phyloP scores from a whole-genome alignment of 2,797 vertebrate genomes.

The Sebastes alutus region DNA sequence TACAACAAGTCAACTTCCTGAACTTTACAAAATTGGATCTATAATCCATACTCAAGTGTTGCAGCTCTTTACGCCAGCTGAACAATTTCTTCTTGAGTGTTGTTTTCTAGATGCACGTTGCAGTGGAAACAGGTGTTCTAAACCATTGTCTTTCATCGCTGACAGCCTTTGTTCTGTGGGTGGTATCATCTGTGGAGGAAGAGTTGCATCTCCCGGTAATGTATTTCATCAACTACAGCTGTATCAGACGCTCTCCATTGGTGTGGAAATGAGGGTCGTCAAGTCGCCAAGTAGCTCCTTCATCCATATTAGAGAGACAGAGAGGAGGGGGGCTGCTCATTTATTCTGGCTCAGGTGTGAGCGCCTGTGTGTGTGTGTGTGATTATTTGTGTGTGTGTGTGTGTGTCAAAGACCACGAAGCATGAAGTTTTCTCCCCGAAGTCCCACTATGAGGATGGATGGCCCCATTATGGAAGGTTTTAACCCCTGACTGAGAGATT shows the following conservation, averaged over 20 bases:
- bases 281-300: constrained; percentile 66
- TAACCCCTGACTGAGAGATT: constrained; percentile 63
- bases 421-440: constrained; percentile 16
- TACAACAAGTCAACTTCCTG: not conserved
- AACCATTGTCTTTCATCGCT: constrained; percentile 51
- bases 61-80: not conserved
- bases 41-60: not conserved
- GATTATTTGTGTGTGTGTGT: not conserved
- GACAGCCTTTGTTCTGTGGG: constrained; percentile 64
- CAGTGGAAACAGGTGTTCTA: constrained; percentile 56
- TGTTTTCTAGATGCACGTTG: not conserved
- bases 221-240: constrained; percentile 76
- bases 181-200: constrained; percentile 50
- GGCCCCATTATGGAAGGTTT: constrained; percentile 56
- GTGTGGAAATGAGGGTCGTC: constrained; percentile 73
- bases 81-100: not conserved
- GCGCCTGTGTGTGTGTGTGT: constrained; percentile 8
- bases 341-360: constrained; percentile 55
- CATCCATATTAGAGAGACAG: constrained; percentile 66
- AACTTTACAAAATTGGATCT: not conserved
- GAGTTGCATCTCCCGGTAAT: constrained; percentile 57
- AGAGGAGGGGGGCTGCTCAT: constrained; percentile 31
- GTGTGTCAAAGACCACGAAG: constrained; percentile 1
- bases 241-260: constrained; percentile 60
- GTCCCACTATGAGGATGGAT: constrained; percentile 58